Evolutionary conservation across 2,113 vertebrate genomes (phyloP).

Genomic region (Catharus minimus): DNA sequence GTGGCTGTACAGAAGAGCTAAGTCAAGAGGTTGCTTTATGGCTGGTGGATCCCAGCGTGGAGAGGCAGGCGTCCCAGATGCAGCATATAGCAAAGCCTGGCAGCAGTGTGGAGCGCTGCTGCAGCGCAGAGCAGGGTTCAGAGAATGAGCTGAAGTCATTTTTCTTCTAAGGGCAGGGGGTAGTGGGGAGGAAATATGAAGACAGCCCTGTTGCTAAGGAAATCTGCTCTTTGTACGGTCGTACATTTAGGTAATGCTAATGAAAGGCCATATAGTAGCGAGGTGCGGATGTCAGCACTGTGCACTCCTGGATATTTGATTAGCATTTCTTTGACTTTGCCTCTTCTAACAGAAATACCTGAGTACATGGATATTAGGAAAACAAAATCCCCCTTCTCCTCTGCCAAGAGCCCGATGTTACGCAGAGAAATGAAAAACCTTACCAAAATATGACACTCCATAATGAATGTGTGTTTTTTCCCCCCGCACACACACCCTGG

Average conservation of each 20-base stretch:
- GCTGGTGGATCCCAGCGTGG: not conserved
- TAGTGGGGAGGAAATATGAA: conserved; percentile 65
- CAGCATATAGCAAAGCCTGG: conserved; percentile 11
- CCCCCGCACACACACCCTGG: not conserved
- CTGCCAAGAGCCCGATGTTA: not conserved
- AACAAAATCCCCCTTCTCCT: conserved; percentile 32
- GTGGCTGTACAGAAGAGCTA: conserved; percentile 41
- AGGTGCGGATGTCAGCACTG: conserved; percentile 63
- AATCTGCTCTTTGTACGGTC: conserved; percentile 61
- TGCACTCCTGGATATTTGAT: conserved; percentile 61
- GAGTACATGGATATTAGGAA: not conserved
- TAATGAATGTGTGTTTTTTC: not conserved
- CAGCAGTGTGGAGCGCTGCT: not conserved
- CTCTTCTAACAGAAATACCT: conserved; percentile 34
- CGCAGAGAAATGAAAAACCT: not conserved
- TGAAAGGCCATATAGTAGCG: conserved; percentile 57
- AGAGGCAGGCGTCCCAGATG: conserved; percentile 43
- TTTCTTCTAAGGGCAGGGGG: conserved; percentile 66
- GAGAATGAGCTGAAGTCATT: conserved; percentile 58
- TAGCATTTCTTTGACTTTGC: conserved; percentile 62
- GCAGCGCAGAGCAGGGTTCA: not conserved
- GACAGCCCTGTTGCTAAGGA: conserved; percentile 64
- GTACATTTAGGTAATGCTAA: conserved; percentile 69
- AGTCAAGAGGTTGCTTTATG: conserved; percentile 66
- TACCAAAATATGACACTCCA: conserved; percentile 14